phyloP scores from a whole-genome alignment of 2,113 vertebrate genomes.

The Nothoprocta pentlandii region DNA sequence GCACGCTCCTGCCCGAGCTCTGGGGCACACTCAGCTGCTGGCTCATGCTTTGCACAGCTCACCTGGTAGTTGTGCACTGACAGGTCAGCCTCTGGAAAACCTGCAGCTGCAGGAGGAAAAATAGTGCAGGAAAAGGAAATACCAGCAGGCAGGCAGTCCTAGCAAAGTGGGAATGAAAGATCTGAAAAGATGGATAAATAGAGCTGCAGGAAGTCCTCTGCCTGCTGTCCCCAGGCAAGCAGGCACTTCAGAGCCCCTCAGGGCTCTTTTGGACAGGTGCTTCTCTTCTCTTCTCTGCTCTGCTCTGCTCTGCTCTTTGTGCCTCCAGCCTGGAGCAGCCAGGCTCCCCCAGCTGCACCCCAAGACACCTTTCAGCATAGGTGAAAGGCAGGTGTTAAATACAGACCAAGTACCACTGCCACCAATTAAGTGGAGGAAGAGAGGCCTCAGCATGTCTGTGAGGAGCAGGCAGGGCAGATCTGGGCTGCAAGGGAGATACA shows the following conservation, averaged over 20 bases:
- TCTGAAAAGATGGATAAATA: background rate
- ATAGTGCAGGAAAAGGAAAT: background rate
- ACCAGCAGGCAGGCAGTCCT: background rate
- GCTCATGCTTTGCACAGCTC: background rate
- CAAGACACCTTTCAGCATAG: background rate
- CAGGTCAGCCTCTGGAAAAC: background rate
- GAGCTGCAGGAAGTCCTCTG: background rate
- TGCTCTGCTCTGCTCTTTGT: background rate
- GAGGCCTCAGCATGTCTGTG: background rate
- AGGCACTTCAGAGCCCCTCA: background rate
- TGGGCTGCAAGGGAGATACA: background rate
- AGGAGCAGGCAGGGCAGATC: background rate
- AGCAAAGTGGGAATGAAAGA: background rate
- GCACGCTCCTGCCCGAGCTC: background rate
- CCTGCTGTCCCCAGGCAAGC: background rate
- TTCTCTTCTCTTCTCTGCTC: background rate
- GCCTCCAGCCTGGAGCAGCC: background rate
- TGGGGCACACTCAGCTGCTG: background rate
- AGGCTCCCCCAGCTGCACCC: background rate
- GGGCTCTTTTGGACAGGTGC: background rate
- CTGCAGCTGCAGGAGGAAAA: rapidly evolving
- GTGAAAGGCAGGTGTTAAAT: background rate
- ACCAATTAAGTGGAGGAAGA: background rate
- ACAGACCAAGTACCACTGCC: background rate
- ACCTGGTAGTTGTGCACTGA: no score